Evolutionary conservation across 2,888 invertebrate genomes (phyloP).

Genomic region (Apamea epomidion): DNA sequence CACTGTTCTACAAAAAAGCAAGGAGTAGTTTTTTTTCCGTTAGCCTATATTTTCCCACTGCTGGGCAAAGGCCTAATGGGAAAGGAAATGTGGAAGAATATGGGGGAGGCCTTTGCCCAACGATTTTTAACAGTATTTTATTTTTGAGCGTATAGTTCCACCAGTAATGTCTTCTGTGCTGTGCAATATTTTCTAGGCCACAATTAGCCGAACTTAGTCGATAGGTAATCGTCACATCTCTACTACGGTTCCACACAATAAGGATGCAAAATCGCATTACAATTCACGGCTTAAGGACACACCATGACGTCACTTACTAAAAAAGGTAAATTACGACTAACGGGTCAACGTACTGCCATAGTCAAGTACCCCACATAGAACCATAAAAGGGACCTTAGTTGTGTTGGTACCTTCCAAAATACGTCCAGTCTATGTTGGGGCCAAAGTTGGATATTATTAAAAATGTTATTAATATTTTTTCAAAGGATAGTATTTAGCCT

Average conservation of each 20-base stretch:
- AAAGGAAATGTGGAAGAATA: no score
- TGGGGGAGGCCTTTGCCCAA: no score
- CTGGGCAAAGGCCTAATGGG: no score
- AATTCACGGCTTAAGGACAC: slow-evolving; percentile 29
- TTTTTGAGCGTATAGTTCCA: background rate
- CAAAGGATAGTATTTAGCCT: background rate
- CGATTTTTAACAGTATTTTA: background rate
- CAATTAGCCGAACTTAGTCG: background rate
- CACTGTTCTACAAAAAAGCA: background rate
- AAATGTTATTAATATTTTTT: background rate
- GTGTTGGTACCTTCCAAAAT: slow-evolving; percentile 23
- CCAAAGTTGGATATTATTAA: background rate
- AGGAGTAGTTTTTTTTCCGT: background rate
- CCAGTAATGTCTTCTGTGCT: background rate
- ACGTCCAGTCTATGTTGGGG: slow-evolving; percentile 15
- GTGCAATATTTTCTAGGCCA: background rate
- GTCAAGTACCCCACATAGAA: slow-evolving; percentile 26
- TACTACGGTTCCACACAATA: slow-evolving; percentile 7
- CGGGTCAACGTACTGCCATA: slow-evolving; percentile 43
- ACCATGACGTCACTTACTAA: slow-evolving; percentile 55
- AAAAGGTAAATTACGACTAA: slow-evolving; percentile 34
- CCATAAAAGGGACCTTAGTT: slow-evolving; percentile 20
- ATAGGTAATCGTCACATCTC: slow-evolving; percentile 26
- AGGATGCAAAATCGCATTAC: slow-evolving; percentile 23
- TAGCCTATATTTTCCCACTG: no score